Percentiles rank a stretch among this genome's conserved stretches.
phyloP scores from a whole-genome alignment of 2,888 invertebrate species.

The Harpalus rubripes region DNA sequence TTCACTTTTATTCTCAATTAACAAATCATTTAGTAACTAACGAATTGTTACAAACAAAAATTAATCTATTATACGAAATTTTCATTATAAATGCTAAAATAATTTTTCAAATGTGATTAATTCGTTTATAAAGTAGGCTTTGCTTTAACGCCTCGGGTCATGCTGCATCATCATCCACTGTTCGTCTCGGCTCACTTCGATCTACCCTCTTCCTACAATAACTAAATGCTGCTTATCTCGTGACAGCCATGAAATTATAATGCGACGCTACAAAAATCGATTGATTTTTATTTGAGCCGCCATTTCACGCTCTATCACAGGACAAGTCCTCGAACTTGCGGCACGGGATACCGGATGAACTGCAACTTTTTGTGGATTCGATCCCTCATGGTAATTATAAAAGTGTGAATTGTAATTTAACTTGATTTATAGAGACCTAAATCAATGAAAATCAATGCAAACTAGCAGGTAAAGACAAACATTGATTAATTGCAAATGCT shows the following conservation, averaged over 20 bases:
- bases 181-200: conserved; percentile 23
- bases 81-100: background rate
- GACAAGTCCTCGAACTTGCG: background rate
- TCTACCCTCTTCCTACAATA: conserved; percentile 42
- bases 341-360: conserved; percentile 15
- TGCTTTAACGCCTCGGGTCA: conserved; percentile 10
- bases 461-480: conserved; percentile 26
- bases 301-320: conserved; percentile 63
- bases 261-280: conserved; percentile 63
- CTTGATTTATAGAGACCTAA: conserved; percentile 26
- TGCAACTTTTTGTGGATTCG: conserved; percentile 19
- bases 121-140: conserved; percentile 12
- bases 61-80: background rate
- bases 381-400: conserved; percentile 24
- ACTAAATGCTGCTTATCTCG: conserved; percentile 64
- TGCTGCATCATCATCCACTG: conserved; percentile 29
- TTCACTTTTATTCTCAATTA: background rate
- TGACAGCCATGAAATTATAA: conserved; percentile 66
- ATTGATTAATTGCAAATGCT: conserved; percentile 44
- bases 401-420: conserved; percentile 49
- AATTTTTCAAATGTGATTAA: background rate
- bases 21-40: background rate
- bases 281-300: conserved; percentile 66
- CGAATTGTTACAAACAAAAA: background rate
- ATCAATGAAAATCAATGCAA: conserved; percentile 47